These are phyloP conservation scores for Microctonus brassicae DNA, from an alignment of 2,888 invertebrate species.

Conservation along the genomic window DNA sequence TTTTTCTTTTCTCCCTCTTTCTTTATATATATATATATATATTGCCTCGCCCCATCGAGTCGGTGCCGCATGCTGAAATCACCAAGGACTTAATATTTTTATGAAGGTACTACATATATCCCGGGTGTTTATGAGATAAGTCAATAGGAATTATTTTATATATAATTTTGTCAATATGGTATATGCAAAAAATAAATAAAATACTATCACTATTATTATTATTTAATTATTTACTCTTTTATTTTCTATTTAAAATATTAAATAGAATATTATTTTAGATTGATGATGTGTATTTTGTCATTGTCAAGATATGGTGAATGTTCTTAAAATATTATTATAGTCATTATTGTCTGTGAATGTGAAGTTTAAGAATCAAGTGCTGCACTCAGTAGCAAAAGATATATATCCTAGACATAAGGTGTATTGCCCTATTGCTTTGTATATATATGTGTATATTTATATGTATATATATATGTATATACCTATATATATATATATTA, in stretches of 20 bases:
- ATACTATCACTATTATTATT: no score
- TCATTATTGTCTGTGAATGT: background rate
- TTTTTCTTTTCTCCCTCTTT: background rate
- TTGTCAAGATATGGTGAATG: background rate
- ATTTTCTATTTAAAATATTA: background rate
- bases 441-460: background rate
- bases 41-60: constrained; percentile 17
- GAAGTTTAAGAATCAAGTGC: constrained; percentile 7
- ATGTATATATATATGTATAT: background rate
- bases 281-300: background rate
- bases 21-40: background rate
- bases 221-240: background rate
- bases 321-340: background rate
- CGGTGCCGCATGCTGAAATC: constrained; percentile 17
- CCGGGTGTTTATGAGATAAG: background rate
- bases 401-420: constrained; percentile 14
- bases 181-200: background rate
- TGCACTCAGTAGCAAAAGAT: constrained; percentile 14
- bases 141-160: background rate
- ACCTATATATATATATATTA: background rate
- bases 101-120: background rate
- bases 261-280: background rate
- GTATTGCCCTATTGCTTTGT: background rate
- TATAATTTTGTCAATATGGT: background rate
- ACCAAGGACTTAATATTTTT: background rate